phyloP scores from a whole-genome alignment of 2,888 invertebrate species.

The Dynastes hyllus region DNA sequence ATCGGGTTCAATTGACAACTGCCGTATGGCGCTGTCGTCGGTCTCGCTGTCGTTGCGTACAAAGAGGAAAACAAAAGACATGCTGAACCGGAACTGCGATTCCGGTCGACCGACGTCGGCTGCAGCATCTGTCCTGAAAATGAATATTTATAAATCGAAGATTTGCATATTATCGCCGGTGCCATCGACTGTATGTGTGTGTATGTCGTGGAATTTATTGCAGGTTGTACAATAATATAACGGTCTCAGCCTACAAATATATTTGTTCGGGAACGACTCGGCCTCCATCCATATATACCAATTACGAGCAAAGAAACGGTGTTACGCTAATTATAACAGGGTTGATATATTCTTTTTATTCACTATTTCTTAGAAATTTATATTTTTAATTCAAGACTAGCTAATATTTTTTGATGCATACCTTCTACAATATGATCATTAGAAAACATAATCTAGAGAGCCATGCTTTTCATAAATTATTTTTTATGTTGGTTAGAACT shows the following conservation, averaged over 20 bases:
- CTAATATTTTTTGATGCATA: too few species aligned
- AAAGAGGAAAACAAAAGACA: slow-evolving; percentile 66
- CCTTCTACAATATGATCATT: too few species aligned
- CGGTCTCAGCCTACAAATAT: slow-evolving; percentile 53
- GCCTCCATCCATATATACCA: not conserved
- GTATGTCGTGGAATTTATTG: slow-evolving; percentile 61
- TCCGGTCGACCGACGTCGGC: slow-evolving; percentile 65
- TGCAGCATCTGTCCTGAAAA: slow-evolving; percentile 64
- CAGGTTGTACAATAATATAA: slow-evolving; percentile 62
- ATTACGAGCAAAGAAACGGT: not conserved
- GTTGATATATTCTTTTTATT: too few species aligned
- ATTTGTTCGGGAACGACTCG: slow-evolving; percentile 14
- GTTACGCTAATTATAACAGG: too few species aligned
- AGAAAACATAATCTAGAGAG: too few species aligned
- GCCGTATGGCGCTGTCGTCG: slow-evolving; percentile 63
- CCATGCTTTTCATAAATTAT: too few species aligned
- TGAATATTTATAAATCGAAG: slow-evolving; percentile 65
- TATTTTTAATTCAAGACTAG: too few species aligned
- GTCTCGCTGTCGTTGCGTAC: slow-evolving; percentile 41
- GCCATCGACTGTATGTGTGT: slow-evolving; percentile 55
- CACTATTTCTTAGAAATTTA: too few species aligned
- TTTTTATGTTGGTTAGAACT: too few species aligned
- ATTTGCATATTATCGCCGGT: slow-evolving; percentile 64
- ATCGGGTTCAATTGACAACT: slow-evolving; percentile 64
- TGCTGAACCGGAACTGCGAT: slow-evolving; percentile 70